phyloP scores from a whole-genome alignment of 2,113 vertebrate species.

The Psilopsiagon aurifrons region DNA sequence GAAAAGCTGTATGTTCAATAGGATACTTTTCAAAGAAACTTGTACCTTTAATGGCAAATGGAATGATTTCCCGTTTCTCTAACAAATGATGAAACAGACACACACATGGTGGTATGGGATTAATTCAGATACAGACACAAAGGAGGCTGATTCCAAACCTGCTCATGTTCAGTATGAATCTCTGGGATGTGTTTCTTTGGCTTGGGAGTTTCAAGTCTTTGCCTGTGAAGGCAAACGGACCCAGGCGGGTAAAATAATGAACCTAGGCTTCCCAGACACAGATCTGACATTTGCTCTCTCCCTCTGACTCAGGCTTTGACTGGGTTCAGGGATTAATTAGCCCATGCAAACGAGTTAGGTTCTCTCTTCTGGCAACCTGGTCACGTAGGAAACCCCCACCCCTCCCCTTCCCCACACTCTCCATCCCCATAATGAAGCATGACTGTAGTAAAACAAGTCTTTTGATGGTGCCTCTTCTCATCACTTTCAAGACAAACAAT shows the following conservation, averaged over 20 bases:
- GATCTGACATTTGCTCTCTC: constrained; percentile 48
- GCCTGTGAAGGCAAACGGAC: constrained; percentile 20
- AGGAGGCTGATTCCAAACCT: constrained; percentile 33
- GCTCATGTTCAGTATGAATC: not conserved
- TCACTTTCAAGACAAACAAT: constrained; percentile 78
- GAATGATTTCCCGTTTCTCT: not conserved
- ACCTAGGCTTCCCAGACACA: constrained; percentile 43
- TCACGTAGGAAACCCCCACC: constrained; percentile 44
- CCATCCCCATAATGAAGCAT: constrained; percentile 77
- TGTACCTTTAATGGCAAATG: not conserved
- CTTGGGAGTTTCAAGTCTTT: constrained; percentile 10
- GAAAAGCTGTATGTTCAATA: not conserved
- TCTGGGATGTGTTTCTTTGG: constrained; percentile 20
- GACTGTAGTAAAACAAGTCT: constrained; percentile 78
- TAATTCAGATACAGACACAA: constrained; percentile 34
- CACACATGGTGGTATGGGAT: not conserved
- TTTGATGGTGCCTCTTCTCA: constrained; percentile 74
- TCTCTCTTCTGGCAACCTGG: constrained; percentile 63
- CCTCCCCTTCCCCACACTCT: constrained; percentile 29
- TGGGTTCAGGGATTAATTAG: constrained; percentile 52
- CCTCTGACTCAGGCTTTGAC: constrained; percentile 43
- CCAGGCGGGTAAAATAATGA: constrained; percentile 40
- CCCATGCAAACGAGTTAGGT: constrained; percentile 49
- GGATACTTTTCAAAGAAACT: not conserved
- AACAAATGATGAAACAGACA: not conserved